These are phyloP conservation scores for Heteromurus nitidus DNA, from an alignment of 2,888 invertebrate genomes.

Conservation along the genomic window DNA sequence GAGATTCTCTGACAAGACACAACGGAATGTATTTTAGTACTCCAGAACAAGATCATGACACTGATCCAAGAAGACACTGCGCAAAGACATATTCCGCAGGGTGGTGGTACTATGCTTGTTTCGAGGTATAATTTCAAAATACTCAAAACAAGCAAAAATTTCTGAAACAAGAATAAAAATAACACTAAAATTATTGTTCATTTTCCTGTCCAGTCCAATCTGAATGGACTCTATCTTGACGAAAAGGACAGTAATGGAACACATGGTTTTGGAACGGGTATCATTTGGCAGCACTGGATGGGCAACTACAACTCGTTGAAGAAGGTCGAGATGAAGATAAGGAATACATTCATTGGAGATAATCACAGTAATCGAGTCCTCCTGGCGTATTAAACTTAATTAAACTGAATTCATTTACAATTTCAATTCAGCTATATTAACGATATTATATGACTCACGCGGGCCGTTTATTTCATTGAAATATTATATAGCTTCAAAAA, in stretches of 20 bases:
- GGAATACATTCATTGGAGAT: conserved; percentile 56
- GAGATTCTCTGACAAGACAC: conserved; percentile 73
- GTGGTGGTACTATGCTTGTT: conserved; percentile 74
- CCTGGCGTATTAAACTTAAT: neutral
- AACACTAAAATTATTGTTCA: neutral
- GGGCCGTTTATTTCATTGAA: too few species aligned
- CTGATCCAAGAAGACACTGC: conserved; percentile 71
- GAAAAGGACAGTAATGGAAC: conserved; percentile 18
- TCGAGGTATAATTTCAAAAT: conserved; percentile 71
- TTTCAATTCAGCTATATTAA: too few species aligned
- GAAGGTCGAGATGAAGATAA: conserved; percentile 62
- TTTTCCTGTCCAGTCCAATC: conserved; percentile 50
- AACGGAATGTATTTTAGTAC: conserved; percentile 73
- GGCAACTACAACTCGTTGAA: conserved; percentile 57
- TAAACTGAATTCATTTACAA: conserved; percentile 6
- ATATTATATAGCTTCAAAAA: too few species aligned
- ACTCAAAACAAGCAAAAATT: too few species aligned
- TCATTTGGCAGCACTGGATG: conserved; percentile 64
- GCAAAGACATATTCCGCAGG: conserved; percentile 72
- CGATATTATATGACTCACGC: too few species aligned
- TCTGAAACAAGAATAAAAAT: neutral
- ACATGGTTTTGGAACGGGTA: conserved; percentile 60
- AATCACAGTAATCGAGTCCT: too few species aligned
- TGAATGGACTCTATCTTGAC: conserved; percentile 58
- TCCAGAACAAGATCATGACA: conserved; percentile 72